Evolutionary conservation across 2,797 vertebrate species (phyloP), one percentile per base, ranked within the genome.

Genomic region (Ctenosaura bakeri): DNA sequence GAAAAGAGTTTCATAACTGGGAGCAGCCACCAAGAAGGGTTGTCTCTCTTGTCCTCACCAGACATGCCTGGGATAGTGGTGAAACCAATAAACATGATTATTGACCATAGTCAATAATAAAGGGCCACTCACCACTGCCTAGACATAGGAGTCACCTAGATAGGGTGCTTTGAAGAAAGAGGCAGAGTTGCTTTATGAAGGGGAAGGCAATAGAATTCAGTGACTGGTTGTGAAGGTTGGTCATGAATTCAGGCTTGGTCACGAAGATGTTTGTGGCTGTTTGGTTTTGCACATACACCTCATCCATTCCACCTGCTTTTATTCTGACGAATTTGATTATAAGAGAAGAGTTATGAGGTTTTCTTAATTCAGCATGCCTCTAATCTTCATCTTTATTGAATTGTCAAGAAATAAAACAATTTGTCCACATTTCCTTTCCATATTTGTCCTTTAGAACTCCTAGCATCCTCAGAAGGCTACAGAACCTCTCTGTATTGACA

Each of bases 121-220:
- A 24, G 2, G 20, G 32, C 26, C 18, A 54, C n/a, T 74, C 80
- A 24, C 7, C 50, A 74, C 59, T 85, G 18, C 59, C 50, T 71
- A 59, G 2, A 46, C 42, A 88, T 1, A 10, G 66, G 89, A 46
- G 18, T 83, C 88, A 88, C 62, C 29, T 85, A 86, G 29, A 85
- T 73, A 29, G 71, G 0, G 56, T 62, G 46, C 13, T 62, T 50
- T 32, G 46, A 83, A 84, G 50, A 24, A 16, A 16, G 35, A 59
- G 20, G 13, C 71, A 71, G 13, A 78, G 0, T 59, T 59, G 9
- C 56, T 52, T 9, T 81, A 62, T 35, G 35, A 73, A 85, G 9
- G 80, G 8, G 22, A 85, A 52, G 62, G 32, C 20, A 64, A 0
- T 13, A 35, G 0, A 29, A 10, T 62, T 35, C 56, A 73, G 16